Evolutionary conservation across 2,797 vertebrate species (phyloP).

Genomic region (Lepus townsendii): DNA sequence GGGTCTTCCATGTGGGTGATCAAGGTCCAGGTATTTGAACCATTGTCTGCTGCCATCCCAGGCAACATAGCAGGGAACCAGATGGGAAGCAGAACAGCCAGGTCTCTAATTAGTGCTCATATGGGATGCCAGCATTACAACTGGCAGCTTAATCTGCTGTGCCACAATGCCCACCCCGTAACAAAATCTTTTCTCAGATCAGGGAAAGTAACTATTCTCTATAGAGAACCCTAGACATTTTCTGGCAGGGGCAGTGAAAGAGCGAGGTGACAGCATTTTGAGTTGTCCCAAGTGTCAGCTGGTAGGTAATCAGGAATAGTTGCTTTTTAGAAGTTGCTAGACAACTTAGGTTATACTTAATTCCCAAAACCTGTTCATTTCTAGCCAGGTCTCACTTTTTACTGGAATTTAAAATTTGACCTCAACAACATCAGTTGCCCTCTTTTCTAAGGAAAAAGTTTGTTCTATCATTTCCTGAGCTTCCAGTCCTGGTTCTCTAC

Average conservation of each 20-base stretch:
- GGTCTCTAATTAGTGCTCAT: too few species aligned
- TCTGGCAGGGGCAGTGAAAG: not conserved
- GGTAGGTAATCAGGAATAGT: not conserved
- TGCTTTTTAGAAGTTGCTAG: not conserved
- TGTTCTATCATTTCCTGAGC: not conserved
- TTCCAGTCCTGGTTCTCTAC: not conserved
- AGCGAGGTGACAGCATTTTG: not conserved
- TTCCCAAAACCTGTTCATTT: not conserved
- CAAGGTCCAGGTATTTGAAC: too few species aligned
- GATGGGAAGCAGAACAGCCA: too few species aligned
- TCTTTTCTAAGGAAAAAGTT: not conserved
- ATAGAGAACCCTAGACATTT: not conserved
- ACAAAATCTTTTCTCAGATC: not conserved
- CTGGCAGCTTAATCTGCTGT: too few species aligned
- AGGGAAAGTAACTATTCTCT: not conserved
- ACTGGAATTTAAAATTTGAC: not conserved
- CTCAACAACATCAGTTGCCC: not conserved
- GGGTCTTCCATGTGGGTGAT: too few species aligned
- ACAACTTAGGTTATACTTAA: not conserved
- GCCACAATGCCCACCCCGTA: not conserved
- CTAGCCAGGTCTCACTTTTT: not conserved
- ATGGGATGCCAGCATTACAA: too few species aligned
- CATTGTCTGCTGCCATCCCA: too few species aligned
- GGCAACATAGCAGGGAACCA: too few species aligned
- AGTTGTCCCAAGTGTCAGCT: not conserved